phyloP scores from a whole-genome alignment of 2,797 vertebrate genomes.

The Avahi laniger region DNA sequence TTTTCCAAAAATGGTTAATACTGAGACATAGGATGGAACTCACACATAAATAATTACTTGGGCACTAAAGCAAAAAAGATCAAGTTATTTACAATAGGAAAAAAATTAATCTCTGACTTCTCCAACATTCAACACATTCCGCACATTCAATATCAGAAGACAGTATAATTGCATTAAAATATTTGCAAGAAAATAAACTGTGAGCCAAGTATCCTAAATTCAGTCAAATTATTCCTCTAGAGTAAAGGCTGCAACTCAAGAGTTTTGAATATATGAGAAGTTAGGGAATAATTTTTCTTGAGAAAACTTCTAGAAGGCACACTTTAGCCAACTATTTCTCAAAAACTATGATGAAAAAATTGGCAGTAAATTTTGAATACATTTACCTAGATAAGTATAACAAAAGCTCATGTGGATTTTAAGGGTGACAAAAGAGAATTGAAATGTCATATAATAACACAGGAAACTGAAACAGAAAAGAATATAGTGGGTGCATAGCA shows the following conservation, averaged over 20 bases:
- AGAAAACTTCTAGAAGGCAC: not conserved
- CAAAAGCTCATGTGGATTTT: not conserved
- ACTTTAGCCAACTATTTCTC: too few relatives aligned
- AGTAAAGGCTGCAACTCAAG: not conserved
- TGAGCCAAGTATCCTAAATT: not conserved
- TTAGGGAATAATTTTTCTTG: not conserved
- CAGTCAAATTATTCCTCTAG: not conserved
- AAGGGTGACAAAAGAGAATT: not conserved
- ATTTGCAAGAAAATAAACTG: not conserved
- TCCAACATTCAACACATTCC: not conserved
- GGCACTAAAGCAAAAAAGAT: not conserved
- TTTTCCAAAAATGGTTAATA: not conserved
- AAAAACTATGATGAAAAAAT: not conserved
- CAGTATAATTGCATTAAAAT: not conserved
- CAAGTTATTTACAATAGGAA: not conserved
- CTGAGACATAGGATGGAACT: not conserved
- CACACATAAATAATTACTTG: not conserved
- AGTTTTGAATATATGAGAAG: not conserved
- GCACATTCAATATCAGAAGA: not conserved
- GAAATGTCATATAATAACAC: not conserved
- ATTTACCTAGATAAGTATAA: not conserved
- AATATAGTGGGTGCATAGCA: accelerated
- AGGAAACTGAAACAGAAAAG: not conserved
- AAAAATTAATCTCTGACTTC: not conserved
- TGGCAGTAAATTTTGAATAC: not conserved